Percentiles rank a stretch among this genome's conserved stretches.
phyloP scores from a whole-genome alignment of 2,113 vertebrate species.

The Rhea americana region DNA sequence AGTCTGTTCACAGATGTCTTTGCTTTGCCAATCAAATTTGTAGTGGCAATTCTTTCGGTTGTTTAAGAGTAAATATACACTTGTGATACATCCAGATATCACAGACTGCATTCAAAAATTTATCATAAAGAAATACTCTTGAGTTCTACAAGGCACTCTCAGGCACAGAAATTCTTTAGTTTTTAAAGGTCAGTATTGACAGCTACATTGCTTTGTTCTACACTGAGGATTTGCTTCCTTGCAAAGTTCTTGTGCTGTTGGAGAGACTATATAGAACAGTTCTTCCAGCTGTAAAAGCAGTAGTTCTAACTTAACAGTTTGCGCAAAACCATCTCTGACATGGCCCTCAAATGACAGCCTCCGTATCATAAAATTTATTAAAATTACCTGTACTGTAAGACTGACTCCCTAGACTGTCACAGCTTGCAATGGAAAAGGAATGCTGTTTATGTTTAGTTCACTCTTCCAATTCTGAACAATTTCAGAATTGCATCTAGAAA shows the following conservation, averaged over 20 bases:
- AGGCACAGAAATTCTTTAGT: not conserved
- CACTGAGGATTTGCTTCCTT: not conserved
- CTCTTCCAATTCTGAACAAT: not conserved
- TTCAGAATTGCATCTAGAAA: not conserved
- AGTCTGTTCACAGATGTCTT: not conserved
- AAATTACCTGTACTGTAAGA: not conserved
- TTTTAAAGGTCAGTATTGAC: not conserved
- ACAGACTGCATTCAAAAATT: not conserved
- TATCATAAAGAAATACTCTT: not conserved
- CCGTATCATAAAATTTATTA: not conserved
- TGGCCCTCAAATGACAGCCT: not conserved
- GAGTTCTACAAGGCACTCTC: not conserved
- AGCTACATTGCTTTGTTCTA: not conserved
- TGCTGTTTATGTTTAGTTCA: not conserved
- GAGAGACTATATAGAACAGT: not conserved
- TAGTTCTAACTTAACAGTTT: not conserved
- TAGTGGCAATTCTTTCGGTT: not conserved
- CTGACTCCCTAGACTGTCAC: rapidly evolving
- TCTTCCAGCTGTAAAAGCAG: not conserved
- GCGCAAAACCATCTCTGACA: not conserved
- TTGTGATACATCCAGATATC: not conserved
- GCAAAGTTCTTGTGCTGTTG: not conserved
- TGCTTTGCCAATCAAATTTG: not conserved
- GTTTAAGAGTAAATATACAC: not conserved
- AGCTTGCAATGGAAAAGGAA: not conserved